Evolutionary conservation across 2,113 vertebrate genomes (phyloP).

Genomic region (Chaetodon auriga): DNA sequence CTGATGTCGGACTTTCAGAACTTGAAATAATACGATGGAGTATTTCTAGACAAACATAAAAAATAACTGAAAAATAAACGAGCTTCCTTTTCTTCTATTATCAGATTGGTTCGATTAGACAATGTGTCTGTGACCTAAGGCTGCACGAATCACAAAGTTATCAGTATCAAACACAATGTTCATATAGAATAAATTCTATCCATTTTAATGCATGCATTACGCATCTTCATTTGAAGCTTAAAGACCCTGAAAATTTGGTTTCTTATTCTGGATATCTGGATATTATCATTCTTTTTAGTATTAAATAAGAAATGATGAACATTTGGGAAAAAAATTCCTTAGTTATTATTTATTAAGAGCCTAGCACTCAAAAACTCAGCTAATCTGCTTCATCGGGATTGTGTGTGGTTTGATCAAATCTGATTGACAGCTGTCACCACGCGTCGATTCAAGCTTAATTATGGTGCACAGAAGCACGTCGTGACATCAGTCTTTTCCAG

Average conservation of each 20-base stretch:
- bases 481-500: background rate
- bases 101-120: background rate
- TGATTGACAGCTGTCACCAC: background rate
- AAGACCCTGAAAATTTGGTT: too few relatives aligned
- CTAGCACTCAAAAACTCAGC: background rate
- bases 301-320: background rate
- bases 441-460: background rate
- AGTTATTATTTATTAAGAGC: background rate
- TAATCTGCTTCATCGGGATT: background rate
- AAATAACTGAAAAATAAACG: background rate
- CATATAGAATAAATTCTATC: background rate
- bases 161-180: background rate
- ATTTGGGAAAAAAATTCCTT: background rate
- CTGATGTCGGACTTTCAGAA: background rate
- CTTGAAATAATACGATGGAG: background rate
- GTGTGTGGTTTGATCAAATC: background rate
- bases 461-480: background rate
- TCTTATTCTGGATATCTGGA: too few relatives aligned
- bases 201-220: background rate
- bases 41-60: background rate
- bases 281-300: too few relatives aligned
- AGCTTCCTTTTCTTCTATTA: background rate
- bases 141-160: background rate
- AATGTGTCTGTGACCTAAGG: background rate
- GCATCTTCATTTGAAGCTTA: too few relatives aligned